These are phyloP conservation scores for Peromyscus aztecus DNA, from an alignment of 2,797 vertebrate genomes.

Conservation along the genomic window DNA sequence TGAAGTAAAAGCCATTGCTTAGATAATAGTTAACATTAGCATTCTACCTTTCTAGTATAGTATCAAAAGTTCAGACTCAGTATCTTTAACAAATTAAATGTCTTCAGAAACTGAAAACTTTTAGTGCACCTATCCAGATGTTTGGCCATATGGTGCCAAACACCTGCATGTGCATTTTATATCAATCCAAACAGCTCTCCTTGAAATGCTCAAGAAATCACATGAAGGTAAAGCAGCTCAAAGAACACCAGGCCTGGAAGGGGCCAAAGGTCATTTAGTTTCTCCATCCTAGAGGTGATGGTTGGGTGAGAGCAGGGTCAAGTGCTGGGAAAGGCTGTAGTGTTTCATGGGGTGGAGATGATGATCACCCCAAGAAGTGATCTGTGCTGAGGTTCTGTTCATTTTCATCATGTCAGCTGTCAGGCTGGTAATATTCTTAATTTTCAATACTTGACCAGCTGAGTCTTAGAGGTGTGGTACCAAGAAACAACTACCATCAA, in stretches of 20 bases:
- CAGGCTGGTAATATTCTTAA: background rate
- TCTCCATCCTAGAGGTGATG: background rate
- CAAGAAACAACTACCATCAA: background rate
- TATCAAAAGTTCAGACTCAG: conserved; percentile 20
- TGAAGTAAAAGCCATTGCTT: conserved; percentile 51
- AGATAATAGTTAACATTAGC: background rate
- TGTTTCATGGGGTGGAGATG: background rate
- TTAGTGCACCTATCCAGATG: conserved; percentile 69
- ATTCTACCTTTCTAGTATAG: conserved; percentile 56
- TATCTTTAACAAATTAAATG: conserved; percentile 65
- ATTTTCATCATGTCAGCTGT: background rate
- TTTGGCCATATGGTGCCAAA: conserved; percentile 65
- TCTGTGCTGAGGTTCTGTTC: background rate
- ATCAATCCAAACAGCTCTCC: conserved; percentile 53
- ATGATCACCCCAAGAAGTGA: background rate
- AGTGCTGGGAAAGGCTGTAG: background rate
- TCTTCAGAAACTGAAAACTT: conserved; percentile 67
- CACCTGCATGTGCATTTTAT: conserved; percentile 72
- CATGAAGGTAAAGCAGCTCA: conserved; percentile 30
- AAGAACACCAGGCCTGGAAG: background rate
- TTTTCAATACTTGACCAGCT: background rate
- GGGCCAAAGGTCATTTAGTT: background rate
- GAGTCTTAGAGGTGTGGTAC: background rate
- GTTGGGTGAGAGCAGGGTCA: background rate
- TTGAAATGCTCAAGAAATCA: conserved; percentile 61